A percentile compares a stretch with the other conserved stretches of the same genome.
These are phyloP conservation scores for Perognathus longimembris DNA, from an alignment of 2,113 vertebrate species.

Conservation along the genomic window DNA sequence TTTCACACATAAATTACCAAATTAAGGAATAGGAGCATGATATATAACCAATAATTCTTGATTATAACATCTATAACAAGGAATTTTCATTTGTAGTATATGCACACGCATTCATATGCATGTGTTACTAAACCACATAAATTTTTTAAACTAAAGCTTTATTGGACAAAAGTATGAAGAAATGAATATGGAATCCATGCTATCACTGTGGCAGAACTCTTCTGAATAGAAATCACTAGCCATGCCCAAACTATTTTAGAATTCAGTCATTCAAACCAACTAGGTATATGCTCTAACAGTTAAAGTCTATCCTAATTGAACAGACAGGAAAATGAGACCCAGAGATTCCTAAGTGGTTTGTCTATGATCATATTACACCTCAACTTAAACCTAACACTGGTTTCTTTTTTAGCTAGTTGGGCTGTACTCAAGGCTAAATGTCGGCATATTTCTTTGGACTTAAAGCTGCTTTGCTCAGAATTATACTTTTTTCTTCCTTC, in stretches of 20 bases:
- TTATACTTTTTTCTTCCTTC: neutral
- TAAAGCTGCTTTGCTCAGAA: slow-evolving; percentile 45
- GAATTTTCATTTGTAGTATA: neutral
- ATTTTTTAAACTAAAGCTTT: slow-evolving; percentile 5
- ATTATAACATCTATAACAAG: neutral
- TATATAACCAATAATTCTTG: neutral
- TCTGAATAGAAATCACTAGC: neutral
- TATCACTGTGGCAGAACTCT: neutral
- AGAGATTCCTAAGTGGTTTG: neutral
- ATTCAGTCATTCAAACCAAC: slow-evolving; percentile 42
- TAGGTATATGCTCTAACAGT: neutral
- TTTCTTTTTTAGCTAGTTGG: neutral
- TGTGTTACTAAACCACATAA: neutral
- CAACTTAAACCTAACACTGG: neutral
- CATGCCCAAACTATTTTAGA: slow-evolving; percentile 3
- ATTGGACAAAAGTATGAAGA: neutral
- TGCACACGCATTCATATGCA: neutral
- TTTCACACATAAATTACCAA: neutral
- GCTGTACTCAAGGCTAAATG: neutral
- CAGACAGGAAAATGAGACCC: neutral
- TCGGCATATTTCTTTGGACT: neutral
- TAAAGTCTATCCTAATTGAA: neutral
- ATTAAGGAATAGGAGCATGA: neutral
- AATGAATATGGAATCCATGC: neutral
- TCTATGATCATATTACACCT: slow-evolving; percentile 4